Evolutionary conservation across 2,888 invertebrate species (phyloP), one percentile per base, ranked within the genome.

Genomic region (Acanthopleura granulata): DNA sequence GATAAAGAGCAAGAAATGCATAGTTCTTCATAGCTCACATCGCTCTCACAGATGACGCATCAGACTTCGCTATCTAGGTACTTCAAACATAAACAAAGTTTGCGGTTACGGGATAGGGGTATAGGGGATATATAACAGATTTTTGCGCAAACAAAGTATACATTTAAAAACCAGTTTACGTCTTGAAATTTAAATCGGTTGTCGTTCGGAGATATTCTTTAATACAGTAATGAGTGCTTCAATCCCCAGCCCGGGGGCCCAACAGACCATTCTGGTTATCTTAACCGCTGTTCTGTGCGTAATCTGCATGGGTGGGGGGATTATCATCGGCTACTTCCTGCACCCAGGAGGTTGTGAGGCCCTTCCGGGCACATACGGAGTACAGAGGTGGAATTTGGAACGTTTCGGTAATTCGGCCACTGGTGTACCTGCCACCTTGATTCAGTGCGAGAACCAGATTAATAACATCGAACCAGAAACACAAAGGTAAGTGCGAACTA

Each of bases 311-410:
- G 81, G 81, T 9, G 74, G 75, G 49, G 81, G 81, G 29, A 74
- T 81, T 11, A 79, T 81, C 15, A 77, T 81, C 16, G 81, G 81
- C 27, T 81, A 81, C 74, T 72, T 81, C 16, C 75, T 81, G 49
- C 75, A 75, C 16, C 75, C 80, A 9, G 75, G 76, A 16, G 49
- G 49, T 49, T 71, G 70, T 0, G 11, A 18, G 16, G 18, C 12
- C 18, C 14, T 27, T 16, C 29, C 18, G 4, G 25, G 50, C 3
- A 66, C 15, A 16, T 66, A 66, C 66, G 66, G 66, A 66, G 25
- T 66, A 27, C 29, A 15, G 22, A 18, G 66, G 25, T 66, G 66
- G 66, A 66, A 66, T 66, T 16, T 27, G 25, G 25, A 66, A 6
- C 66, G 25, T 22, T 50, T 72, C 49, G 62, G 30, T 16, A 27